Evolutionary conservation across 1,140 invertebrate species (phyloP).

Genomic region (Drosophila bocqueti): DNA sequence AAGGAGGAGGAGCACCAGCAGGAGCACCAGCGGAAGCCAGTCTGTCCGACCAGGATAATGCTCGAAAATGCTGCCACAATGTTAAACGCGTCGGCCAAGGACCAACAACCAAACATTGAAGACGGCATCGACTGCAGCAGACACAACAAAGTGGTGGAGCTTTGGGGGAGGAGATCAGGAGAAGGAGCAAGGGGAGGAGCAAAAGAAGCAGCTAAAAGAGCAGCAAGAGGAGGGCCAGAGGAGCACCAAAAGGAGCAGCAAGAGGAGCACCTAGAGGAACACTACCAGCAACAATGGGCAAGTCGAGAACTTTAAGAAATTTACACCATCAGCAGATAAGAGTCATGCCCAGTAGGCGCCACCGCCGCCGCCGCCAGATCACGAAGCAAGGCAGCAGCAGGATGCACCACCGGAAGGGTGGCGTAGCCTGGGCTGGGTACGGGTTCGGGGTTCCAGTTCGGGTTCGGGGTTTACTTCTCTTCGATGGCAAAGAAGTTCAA

Average conservation of each 20-base stretch:
- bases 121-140: slow-evolving; percentile 11
- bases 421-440: background rate
- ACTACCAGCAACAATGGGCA: slow-evolving; percentile 58
- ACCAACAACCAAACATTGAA: slow-evolving; percentile 24
- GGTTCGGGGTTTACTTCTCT: background rate
- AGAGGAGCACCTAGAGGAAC: background rate
- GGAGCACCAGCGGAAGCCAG: background rate
- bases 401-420: slow-evolving; percentile 13
- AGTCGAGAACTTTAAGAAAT: slow-evolving; percentile 80
- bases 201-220: background rate
- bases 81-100: slow-evolving; percentile 34
- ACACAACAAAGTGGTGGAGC: slow-evolving; percentile 22
- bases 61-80: slow-evolving; percentile 43
- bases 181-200: slow-evolving; percentile 26
- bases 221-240: background rate
- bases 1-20: background rate
- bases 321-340: slow-evolving; percentile 84
- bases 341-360: slow-evolving; percentile 48
- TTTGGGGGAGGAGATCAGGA: background rate
- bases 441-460: background rate
- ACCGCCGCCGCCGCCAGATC: slow-evolving; percentile 52
- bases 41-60: slow-evolving; percentile 25
- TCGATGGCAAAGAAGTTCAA: slow-evolving; percentile 62
- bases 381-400: slow-evolving; percentile 26
- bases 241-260: slow-evolving; percentile 7